phyloP scores from a whole-genome alignment of 2,113 vertebrate species.

The Campylomormyrus tamandua region DNA sequence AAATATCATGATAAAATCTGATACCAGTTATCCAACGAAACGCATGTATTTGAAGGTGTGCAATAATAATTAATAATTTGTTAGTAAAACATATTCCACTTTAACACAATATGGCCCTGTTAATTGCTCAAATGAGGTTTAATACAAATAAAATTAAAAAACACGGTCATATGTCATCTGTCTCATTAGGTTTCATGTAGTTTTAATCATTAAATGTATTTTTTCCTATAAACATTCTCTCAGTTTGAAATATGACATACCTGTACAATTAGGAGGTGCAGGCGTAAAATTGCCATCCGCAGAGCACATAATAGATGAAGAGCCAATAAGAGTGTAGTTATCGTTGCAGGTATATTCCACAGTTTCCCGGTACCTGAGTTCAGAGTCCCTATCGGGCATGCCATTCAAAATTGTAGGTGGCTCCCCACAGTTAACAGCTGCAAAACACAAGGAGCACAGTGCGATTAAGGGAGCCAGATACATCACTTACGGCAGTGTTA shows the following conservation, averaged over 20 bases:
- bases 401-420: rapidly evolving
- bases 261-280: slow-evolving; percentile 36
- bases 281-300: slow-evolving; percentile 17
- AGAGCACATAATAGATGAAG: neutral
- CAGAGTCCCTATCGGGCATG: rapidly evolving
- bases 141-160: neutral
- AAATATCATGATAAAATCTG: neutral
- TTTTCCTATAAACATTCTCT: neutral
- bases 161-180: neutral
- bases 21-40: neutral
- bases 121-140: neutral
- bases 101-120: neutral
- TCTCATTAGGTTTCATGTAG: neutral
- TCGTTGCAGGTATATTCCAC: slow-evolving; percentile 17
- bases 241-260: slow-evolving; percentile 36
- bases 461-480: neutral
- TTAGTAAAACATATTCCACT: neutral
- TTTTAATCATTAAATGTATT: neutral
- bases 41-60: neutral
- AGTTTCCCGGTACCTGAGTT: rapidly evolving
- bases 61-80: neutral
- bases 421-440: slow-evolving; percentile 32
- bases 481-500: neutral
- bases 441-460: slow-evolving; percentile 21
- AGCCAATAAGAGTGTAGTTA: neutral